Evolutionary conservation across 2,797 vertebrate genomes (phyloP).

Genomic region (Vespertilio murinus): DNA sequence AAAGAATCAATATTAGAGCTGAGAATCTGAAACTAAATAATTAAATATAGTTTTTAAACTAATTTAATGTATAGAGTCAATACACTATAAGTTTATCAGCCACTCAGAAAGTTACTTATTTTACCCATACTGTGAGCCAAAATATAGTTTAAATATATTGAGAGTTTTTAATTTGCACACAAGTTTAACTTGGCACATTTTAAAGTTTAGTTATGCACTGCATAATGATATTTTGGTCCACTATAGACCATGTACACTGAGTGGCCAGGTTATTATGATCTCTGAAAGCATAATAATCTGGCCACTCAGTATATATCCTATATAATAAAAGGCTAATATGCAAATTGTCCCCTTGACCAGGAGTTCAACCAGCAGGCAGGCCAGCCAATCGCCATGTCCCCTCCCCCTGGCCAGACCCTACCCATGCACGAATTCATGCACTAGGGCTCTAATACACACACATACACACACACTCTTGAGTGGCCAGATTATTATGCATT

Average conservation of each 20-base stretch:
- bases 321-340: no score
- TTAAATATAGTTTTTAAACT: neutral
- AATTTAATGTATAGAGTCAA: neutral
- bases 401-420: no score
- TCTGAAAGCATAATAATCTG: no score
- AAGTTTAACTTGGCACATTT: conserved; percentile 33
- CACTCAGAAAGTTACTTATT: conserved; percentile 20
- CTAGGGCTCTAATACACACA: no score
- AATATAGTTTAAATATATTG: neutral
- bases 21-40: conserved; percentile 42
- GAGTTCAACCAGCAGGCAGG: no score
- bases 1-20: conserved; percentile 9
- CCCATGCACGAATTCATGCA: no score
- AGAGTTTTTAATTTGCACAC: conserved; percentile 10
- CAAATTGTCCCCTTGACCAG: no score
- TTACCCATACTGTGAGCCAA: neutral
- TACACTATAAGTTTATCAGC: neutral
- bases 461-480: no score
- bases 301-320: no score
- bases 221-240: neutral
- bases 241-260: neutral
- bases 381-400: no score
- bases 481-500: no score
- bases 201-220: neutral
- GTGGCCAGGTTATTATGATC: no score